Base-by-base conservation (phyloP, 2,888 invertebrate species). In the Dryobotodes eremita region DNA sequence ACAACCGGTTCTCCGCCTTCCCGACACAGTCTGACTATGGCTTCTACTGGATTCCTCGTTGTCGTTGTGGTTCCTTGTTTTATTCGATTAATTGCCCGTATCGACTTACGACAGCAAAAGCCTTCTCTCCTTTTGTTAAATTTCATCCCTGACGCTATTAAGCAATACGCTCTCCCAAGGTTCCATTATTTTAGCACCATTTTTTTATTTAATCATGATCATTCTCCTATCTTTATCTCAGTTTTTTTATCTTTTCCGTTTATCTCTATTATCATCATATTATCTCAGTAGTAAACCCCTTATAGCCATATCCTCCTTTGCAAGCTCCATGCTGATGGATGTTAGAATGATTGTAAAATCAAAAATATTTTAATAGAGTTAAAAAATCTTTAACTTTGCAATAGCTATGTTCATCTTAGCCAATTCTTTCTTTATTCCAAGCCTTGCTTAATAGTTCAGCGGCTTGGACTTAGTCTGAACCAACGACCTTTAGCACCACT, bases 371-470 rank as follows among this genome's bases (percentile, higher is more conserved):
- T 42, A 31, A 23, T 23, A 13, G n/a, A 46, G 13, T 77, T 77
- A 3, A n/a, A n/a, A n/a, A n/a, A n/a, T n/a, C 11, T 31, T 31
- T 13, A n/a, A n/a, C 36, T 53, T 53, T n/a, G 15, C 53, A 79
- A 65, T 53, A 31, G 17, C 11, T 23, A 20, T 13, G 59, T 36
- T 26, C 11, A 17, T 36, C 11, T n/a, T 2, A 15, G 57, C 50
- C 15, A 31, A 15, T 31, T n/a, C 57, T 77, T 42, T 6, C 11
- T n/a, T 42, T 48, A 66, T 61, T 76, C 23, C 46, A 10, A 46
- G 46, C 10, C 50, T 77, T 57, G 62, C 57, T 48, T 69, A 82
- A 81, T 20, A 81, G 74, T 61, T 80, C 75, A 82, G 5, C 48
- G 36, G 74, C 31, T 73, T 59, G 6, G 17, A 59, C 26, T 57